Evolutionary conservation across 2,113 vertebrate species (phyloP).

Genomic region (Epinephelus fuscoguttatus): DNA sequence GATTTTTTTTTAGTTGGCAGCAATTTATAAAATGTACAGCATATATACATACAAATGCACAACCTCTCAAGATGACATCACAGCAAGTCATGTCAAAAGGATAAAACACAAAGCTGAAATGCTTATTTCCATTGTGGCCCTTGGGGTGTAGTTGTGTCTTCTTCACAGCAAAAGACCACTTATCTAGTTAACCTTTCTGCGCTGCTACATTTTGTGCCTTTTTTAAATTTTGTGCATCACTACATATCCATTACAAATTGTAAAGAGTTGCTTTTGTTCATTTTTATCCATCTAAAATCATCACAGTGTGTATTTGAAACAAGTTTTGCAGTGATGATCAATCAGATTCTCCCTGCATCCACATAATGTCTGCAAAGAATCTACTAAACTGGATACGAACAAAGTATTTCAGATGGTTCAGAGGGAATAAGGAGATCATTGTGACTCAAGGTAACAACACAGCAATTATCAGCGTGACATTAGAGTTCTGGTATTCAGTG

Average conservation of each 20-base stretch:
- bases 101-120: too few relatives aligned
- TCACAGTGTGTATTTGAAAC: neutral
- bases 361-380: slow-evolving; percentile 66
- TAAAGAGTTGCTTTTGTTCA: neutral
- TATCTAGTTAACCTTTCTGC: neutral
- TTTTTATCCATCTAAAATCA: neutral
- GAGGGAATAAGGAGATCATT: slow-evolving; percentile 81
- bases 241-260: neutral
- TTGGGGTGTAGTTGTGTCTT: too few relatives aligned
- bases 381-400: slow-evolving; percentile 80
- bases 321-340: slow-evolving; percentile 30
- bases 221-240: neutral
- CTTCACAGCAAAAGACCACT: neutral
- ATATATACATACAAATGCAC: too few relatives aligned
- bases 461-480: slow-evolving; percentile 75
- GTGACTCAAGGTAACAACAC: slow-evolving; percentile 79
- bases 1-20: too few relatives aligned
- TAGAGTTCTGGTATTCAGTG: slow-evolving; percentile 49
- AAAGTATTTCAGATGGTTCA: slow-evolving; percentile 79
- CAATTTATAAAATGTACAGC: too few relatives aligned
- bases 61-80: too few relatives aligned
- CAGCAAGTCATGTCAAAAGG: too few relatives aligned
- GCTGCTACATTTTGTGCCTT: neutral
- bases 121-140: too few relatives aligned
- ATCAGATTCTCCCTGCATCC: slow-evolving; percentile 39